Evolutionary conservation across 2,888 invertebrate genomes (phyloP), one percentile per base, ranked within the genome.

Genomic region (Ochlodes sylvanus): DNA sequence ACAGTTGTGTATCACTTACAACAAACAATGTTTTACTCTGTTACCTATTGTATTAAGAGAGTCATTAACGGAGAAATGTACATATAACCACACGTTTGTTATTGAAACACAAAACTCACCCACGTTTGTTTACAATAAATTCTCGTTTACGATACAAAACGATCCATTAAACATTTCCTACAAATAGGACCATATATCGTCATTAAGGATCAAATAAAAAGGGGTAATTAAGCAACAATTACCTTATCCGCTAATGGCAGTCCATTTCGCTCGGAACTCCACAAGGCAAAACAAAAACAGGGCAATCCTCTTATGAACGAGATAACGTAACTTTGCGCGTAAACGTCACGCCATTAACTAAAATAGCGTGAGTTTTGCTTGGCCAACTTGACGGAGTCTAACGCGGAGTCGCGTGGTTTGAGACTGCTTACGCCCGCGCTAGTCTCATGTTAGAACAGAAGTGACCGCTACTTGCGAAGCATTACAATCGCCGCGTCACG

Each of bases 181-280:
- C 55, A 34, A 55, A 55, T 15, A 32, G 32, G 15, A 14, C 21
- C 14, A 21, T 12, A n/a, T 58, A 58, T 42, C 17, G 19, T 55
- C 42, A 52, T 58, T 65, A 65, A 15, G 54, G 10, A 57, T 56
- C 50, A 78, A 82, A 78, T 77, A 83, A 81, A 83, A 86, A 84
- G 71, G 65, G 78, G 79, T 80, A 76, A 79, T 74, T 69, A 78
- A 79, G 79, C 79, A 75, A 78, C 69, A 75, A 82, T 89, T 76
- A 90, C 91, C 88, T 87, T 81, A 77, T 76, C 77, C 79, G 78
- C 76, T 87, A 91, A 87, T 86, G 84, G 80, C 84, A 89, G 84
- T 88, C 89, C 91, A 91, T 92, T 83, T 82, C 82, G 79, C 77
- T 70, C 71, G 38, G 68, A 75, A 72, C 77, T 72, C 79, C 77